Conservation (phyloP, 2,888 invertebrate species). For the Ophion obscuratus region DNA sequence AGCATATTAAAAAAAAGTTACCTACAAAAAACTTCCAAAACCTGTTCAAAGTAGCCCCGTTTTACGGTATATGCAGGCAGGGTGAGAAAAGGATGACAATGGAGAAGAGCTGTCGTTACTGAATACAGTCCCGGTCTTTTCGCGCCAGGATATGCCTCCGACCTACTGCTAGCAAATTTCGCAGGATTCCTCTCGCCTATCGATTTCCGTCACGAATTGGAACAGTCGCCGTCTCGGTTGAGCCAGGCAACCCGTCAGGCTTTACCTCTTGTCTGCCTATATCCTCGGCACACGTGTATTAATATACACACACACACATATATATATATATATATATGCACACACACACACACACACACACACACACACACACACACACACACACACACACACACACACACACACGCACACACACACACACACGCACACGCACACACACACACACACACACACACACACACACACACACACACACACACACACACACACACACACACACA, state of each 20-base stretch:
- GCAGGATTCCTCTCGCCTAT: conserved; percentile 56
- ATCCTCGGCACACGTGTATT: not conserved
- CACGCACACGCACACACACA: no score
- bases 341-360: no score
- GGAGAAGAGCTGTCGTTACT: conserved; percentile 28
- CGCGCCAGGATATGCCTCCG: conserved; percentile 37
- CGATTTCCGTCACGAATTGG: conserved; percentile 63
- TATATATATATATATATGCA: not conserved
- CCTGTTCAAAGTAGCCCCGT: no score
- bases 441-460: no score
- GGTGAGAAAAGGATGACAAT: conserved; percentile 27
- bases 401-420: no score
- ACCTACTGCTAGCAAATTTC: conserved; percentile 48
- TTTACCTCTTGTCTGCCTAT: conserved; percentile 39
- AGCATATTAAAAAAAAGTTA: no score
- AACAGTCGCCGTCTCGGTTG: conserved; percentile 50
- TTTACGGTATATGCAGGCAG: not conserved
- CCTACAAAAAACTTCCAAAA: no score
- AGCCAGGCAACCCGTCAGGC: conserved; percentile 17
- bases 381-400: no score
- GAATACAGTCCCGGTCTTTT: conserved; percentile 38
- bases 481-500: no score
- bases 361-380: no score
- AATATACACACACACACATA: not conserved
- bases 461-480: no score